A percentile compares a stretch with the other conserved stretches of the same genome.
phyloP scores from a whole-genome alignment of 2,888 invertebrate genomes.

The Portevinia maculata region DNA sequence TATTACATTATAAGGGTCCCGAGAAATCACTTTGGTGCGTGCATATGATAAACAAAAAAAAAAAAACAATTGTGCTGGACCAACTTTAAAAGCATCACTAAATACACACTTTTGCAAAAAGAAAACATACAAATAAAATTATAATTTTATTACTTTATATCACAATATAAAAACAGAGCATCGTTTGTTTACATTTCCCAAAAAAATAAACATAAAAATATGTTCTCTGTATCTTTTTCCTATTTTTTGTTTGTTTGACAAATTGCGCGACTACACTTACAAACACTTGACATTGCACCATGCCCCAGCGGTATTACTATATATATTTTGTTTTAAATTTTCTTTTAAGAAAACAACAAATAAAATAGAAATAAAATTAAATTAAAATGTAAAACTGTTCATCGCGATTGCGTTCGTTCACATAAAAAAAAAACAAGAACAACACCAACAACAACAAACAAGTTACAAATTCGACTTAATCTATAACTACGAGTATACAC shows the following conservation, averaged over 20 bases:
- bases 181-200: constrained; percentile 26
- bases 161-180: constrained; percentile 69
- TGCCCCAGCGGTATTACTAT: constrained; percentile 57
- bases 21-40: too few relatives aligned
- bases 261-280: constrained; percentile 47
- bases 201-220: constrained; percentile 9
- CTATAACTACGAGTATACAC: constrained; percentile 40
- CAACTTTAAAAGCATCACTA: background rate
- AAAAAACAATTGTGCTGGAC: too few relatives aligned
- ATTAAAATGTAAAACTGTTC: constrained; percentile 20
- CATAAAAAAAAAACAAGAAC: background rate
- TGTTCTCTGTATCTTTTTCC: constrained; percentile 10
- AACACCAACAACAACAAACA: constrained; percentile 10
- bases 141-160: constrained; percentile 69
- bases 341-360: constrained; percentile 45
- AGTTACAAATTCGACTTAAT: constrained; percentile 13
- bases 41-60: too few relatives aligned
- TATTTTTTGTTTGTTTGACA: background rate
- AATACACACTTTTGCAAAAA: constrained; percentile 2
- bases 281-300: constrained; percentile 64
- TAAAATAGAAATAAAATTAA: constrained; percentile 17
- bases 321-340: constrained; percentile 41
- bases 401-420: background rate
- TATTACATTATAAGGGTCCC: too few relatives aligned
- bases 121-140: constrained; percentile 36